Evolutionary conservation across 2,113 vertebrate species (phyloP), one percentile per base, ranked within the genome.

Genomic region (Alligator sinensis): DNA sequence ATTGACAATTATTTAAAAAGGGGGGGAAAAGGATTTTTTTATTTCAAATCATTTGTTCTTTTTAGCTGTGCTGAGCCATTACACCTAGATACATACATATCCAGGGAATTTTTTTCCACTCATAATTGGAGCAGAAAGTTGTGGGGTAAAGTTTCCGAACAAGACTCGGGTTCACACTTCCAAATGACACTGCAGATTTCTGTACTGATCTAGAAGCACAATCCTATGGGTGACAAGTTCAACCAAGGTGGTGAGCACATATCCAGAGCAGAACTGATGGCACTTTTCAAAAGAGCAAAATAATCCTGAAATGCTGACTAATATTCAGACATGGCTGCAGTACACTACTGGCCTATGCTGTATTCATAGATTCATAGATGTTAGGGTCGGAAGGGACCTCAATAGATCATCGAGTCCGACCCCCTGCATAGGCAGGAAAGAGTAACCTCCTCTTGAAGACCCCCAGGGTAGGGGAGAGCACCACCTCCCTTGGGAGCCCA

Each of bases 341-440:
- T n/a, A 59, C n/a, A 70, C 86, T 59, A 18, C 5, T 25, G 47
- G 47, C 47, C 47, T 47, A 47, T 47, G 47, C 47, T 47, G 47
- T 47, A 47, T 70, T n/a, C 62, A 19, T 0, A 0, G 0, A 47
- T 70, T n/a, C 62, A 19, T 0, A 0, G 0, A 0, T 30, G 34
- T 4, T 34, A 34, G 34, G 34, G 34, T 34, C 34, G 34, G 34
- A 34, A 34, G 34, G 34, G 34, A 34, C 34, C 34, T 34, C 34
- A 34, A 34, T 34, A 34, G 34, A 34, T 4, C 34, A 34, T 34
- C 34, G 4, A 34, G 34, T 34, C 34, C 34, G 34, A 34, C 4
- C 34, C 34, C 34, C 34, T 34, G 34, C 34, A 34, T 34, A 34
- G 34, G 34, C 34, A 34, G 34, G 34, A 34, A 34, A 34, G 34